phyloP scores from a whole-genome alignment of 1,140 invertebrate genomes.

The Notospermus geniculatus region DNA sequence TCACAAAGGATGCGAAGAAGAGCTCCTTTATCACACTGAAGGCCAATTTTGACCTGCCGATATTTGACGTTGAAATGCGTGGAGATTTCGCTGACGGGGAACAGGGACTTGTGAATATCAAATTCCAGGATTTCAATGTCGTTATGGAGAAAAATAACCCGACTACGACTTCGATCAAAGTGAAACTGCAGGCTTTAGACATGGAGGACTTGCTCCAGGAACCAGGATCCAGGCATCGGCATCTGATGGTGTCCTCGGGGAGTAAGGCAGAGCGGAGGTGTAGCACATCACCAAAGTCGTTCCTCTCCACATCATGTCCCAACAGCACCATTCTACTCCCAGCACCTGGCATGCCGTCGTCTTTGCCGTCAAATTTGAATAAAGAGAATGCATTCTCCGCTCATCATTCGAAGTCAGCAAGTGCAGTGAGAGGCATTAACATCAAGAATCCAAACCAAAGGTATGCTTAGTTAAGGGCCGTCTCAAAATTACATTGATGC shows the following conservation, averaged over 20 bases:
- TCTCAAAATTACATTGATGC: too few relatives aligned
- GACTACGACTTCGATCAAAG: slow-evolving; percentile 68
- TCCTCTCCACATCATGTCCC: slow-evolving; percentile 81
- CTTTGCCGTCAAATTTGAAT: slow-evolving; percentile 48
- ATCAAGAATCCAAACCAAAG: slow-evolving; percentile 10
- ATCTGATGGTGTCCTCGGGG: slow-evolving; percentile 68
- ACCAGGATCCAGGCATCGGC: slow-evolving; percentile 72
- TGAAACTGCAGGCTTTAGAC: slow-evolving; percentile 75
- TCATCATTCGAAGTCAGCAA: too few relatives aligned
- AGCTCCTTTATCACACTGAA: slow-evolving; percentile 10
- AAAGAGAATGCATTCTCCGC: slow-evolving; percentile 8
- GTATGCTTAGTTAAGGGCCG: slow-evolving; percentile 6
- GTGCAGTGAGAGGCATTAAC: background rate
- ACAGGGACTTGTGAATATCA: slow-evolving; percentile 68
- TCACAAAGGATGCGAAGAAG: background rate
- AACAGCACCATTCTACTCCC: slow-evolving; percentile 59
- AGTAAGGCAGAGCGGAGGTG: slow-evolving; percentile 32
- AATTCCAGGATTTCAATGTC: slow-evolving; percentile 77
- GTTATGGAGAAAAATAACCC: slow-evolving; percentile 68
- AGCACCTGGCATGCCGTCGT: slow-evolving; percentile 43
- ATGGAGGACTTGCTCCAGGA: slow-evolving; percentile 85
- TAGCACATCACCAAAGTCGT: slow-evolving; percentile 40
- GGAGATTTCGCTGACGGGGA: slow-evolving; percentile 51
- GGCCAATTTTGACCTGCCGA: slow-evolving; percentile 50
- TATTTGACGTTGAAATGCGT: slow-evolving; percentile 52